Base-by-base conservation (phyloP, 2,797 vertebrate species). In the Rhyacichthys aspro region DNA sequence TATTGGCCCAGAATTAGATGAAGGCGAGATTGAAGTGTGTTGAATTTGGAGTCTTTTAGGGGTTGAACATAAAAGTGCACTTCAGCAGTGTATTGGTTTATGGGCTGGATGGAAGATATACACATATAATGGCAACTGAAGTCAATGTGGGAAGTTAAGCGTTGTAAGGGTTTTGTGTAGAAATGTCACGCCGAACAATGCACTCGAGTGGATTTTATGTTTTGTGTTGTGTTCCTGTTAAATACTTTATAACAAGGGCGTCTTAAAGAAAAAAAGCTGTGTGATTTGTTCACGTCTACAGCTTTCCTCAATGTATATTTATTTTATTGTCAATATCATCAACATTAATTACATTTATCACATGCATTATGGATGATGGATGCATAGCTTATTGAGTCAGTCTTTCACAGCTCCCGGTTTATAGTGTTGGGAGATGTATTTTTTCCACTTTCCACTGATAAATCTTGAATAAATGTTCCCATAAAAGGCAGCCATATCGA, bases 101-200 rank as follows among this genome's bases (percentile, higher is more conserved):
- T 7, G 33, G 55, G 33, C 3, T 0, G n/a, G 67, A 43, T 53
- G n/a, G 32, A 55, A 53, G 55, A 42, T 38, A 63, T 47, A 17
- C 11, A 0, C 11, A 57, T 55, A 59, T 36, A 54, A 28, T 19
- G 37, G 28, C 50, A 36, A 49, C 16, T 39, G 15, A 14, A 41
- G 36, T 34, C n/a, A 16, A 53, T 32, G 32, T n/a, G 38, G 11
- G 17, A 62, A 39, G 15, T 63, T 57, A 34, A 14, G 39, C 12
- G 52, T 41, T 55, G 38, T 45, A 38, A 19, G 34, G 34, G 34
- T 38, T 67, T 59, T 67, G 17, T 48, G 47, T 63, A 44, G 17
- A 59, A 72, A 74, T 67, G 50, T 67, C 67, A 62, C 17, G 1
- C 3, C 45, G n/a, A 68, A 61, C 14, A 67, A 64, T 61, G 33